Conservation (phyloP, 2,113 vertebrate species). For the Xiphophorus maculatus region DNA sequence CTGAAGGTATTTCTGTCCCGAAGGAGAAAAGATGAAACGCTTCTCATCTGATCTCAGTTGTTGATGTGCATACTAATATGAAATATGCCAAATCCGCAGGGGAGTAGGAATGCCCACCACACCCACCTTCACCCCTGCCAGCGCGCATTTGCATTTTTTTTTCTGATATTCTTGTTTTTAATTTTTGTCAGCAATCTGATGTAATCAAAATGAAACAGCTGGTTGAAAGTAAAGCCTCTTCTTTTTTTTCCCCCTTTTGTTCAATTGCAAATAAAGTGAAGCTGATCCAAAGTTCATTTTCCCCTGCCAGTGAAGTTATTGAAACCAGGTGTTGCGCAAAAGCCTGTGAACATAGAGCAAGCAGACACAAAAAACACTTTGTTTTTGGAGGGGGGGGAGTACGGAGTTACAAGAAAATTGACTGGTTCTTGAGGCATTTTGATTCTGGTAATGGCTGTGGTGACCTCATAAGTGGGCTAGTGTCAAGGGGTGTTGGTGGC, state of each 20-base stretch:
- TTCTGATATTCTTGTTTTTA: conserved; percentile 19
- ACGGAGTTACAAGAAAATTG: conserved; percentile 39
- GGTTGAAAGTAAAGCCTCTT: conserved; percentile 20
- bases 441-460: conserved; percentile 54
- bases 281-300: conserved; percentile 58
- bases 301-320: conserved; percentile 65
- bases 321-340: conserved; percentile 74
- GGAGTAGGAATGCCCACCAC: conserved; percentile 23
- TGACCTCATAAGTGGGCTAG: conserved; percentile 66
- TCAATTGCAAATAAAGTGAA: conserved; percentile 62
- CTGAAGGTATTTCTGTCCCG: conserved; percentile 39
- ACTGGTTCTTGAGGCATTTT: conserved; percentile 45
- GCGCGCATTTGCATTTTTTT: conserved; percentile 36
- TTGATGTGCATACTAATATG: conserved; percentile 42
- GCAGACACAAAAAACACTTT: conserved; percentile 66
- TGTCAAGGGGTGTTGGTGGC: conserved; percentile 47
- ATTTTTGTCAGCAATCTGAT: conserved; percentile 35
- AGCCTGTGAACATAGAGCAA: conserved; percentile 46
- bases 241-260: neutral
- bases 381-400: conserved; percentile 50
- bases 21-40: conserved; percentile 29
- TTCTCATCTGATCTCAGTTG: conserved; percentile 56
- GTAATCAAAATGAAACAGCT: conserved; percentile 37
- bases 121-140: neutral
- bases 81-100: conserved; percentile 41